Base-by-base conservation (phyloP, 2,797 vertebrate species). In the Syndactyla subalaris region DNA sequence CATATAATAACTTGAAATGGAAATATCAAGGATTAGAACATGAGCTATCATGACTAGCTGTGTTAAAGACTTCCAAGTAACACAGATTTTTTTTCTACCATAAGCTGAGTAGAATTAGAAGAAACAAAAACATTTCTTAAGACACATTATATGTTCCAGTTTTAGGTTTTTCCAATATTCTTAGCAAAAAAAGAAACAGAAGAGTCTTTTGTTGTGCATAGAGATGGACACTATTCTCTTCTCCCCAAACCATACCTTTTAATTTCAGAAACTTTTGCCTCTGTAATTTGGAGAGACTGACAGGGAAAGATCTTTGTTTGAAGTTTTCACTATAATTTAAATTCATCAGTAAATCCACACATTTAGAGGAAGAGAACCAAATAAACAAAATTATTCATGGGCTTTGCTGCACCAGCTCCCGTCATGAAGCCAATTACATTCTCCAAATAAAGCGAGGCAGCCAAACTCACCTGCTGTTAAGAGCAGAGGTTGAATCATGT, bases 391-490 rank as follows among this genome's bases (percentile, higher is more conserved):
- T 88, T 94, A 57, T 87, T 87, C 34, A 26, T 20, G 12, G 34
- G 65, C 16, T 82, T 88, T 71, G 24, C 41, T 68, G 21, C 57
- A 65, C 15, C 38, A 85, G n/a, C 59, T 92, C 45, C 2, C 68
- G 74, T 91, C 52, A 43, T 52, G 32, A 76, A 94, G 61, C 72
- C 86, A 89, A 87, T 95, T 94, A 82, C 15, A 30, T 57, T 89
- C 52, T 55, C 52, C 32, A 82, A 89, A 68, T 54, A 73, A 8
- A 92, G 59, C 61, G 59, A 21, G 2, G 46, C 45, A 89, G 81
- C 34, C 49, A 85, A 92, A 63, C 74, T 91, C 68, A 87, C 86
- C 90, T 96, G 92, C 86, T 95, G 86, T 55, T 73, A 85, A 59
- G 84, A 77, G 77, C 52, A 93, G 67, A 88, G 90, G 63, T 43